Conservation (phyloP, 2,113 vertebrate species). For the Zosterops hypoxanthus region DNA sequence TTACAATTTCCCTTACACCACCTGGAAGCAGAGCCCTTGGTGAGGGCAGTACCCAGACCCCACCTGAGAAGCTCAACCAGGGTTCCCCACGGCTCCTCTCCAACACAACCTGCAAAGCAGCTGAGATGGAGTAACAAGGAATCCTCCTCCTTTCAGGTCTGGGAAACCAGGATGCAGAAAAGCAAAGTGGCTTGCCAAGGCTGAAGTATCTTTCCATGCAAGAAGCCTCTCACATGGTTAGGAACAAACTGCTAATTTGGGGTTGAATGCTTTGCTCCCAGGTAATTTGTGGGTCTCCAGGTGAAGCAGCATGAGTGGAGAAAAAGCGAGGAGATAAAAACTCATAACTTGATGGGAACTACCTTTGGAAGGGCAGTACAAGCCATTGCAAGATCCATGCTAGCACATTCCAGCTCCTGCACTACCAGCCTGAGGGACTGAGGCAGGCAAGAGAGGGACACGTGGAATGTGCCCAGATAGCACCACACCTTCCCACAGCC, state of each 20-base stretch:
- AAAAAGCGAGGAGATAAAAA: accelerated
- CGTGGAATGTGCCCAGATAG: not conserved
- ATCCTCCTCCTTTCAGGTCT: not conserved
- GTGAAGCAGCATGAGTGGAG: accelerated
- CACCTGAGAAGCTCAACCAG: accelerated
- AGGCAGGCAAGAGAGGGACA: not conserved
- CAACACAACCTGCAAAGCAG: not conserved
- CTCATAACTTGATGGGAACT: not conserved
- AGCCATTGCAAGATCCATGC: accelerated
- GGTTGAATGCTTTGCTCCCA: not conserved
- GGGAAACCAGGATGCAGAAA: not conserved
- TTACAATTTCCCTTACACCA: not conserved
- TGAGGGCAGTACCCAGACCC: not conserved
- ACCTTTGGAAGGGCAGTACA: not conserved
- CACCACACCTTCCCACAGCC: not conserved
- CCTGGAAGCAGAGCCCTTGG: not conserved
- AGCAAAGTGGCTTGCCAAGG: not conserved
- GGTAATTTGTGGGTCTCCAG: not conserved
- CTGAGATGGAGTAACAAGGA: not conserved
- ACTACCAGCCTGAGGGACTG: accelerated
- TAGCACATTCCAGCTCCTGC: not conserved
- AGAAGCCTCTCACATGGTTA: not conserved
- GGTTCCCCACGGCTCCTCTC: not conserved
- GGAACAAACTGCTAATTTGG: not conserved
- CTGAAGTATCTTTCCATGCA: not conserved